These are phyloP conservation scores for Lordiphosa andalusiaca DNA, from an alignment of 2,888 invertebrate species.

Conservation along the genomic window DNA sequence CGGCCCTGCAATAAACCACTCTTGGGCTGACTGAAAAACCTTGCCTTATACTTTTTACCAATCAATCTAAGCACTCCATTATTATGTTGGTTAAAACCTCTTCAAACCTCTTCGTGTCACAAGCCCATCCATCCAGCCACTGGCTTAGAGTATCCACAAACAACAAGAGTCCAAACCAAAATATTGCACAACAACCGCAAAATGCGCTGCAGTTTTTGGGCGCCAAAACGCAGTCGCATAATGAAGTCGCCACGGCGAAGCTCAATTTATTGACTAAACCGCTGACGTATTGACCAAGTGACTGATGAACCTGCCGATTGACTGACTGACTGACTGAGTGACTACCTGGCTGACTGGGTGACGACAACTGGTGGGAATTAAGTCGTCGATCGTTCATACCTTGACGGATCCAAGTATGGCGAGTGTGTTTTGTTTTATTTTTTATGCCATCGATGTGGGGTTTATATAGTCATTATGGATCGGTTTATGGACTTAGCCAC, in stretches of 20 bases:
- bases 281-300: slow-evolving; percentile 63
- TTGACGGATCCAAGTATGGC: slow-evolving; percentile 65
- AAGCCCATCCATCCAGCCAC: too few species aligned
- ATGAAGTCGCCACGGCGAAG: slow-evolving; percentile 58
- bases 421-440: neutral
- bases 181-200: slow-evolving; percentile 37
- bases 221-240: slow-evolving; percentile 45
- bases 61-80: too few species aligned
- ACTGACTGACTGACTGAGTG: slow-evolving; percentile 14
- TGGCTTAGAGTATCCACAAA: too few species aligned
- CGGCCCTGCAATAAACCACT: too few species aligned
- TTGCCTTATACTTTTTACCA: too few species aligned
- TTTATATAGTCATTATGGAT: slow-evolving; percentile 53
- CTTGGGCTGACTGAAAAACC: too few species aligned
- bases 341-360: slow-evolving; percentile 24
- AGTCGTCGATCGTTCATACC: slow-evolving; percentile 47
- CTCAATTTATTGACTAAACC: slow-evolving; percentile 72
- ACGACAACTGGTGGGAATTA: slow-evolving; percentile 65
- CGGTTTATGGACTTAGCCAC: too few species aligned
- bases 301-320: slow-evolving; percentile 55
- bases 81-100: too few species aligned
- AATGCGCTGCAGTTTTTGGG: slow-evolving; percentile 42
- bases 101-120: too few species aligned
- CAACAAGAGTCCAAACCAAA: slow-evolving; percentile 20
- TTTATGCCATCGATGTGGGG: slow-evolving; percentile 4